Evolutionary conservation across 2,797 vertebrate species (phyloP), one percentile per base, ranked within the genome.

Genomic region (Lepus oiostolus): DNA sequence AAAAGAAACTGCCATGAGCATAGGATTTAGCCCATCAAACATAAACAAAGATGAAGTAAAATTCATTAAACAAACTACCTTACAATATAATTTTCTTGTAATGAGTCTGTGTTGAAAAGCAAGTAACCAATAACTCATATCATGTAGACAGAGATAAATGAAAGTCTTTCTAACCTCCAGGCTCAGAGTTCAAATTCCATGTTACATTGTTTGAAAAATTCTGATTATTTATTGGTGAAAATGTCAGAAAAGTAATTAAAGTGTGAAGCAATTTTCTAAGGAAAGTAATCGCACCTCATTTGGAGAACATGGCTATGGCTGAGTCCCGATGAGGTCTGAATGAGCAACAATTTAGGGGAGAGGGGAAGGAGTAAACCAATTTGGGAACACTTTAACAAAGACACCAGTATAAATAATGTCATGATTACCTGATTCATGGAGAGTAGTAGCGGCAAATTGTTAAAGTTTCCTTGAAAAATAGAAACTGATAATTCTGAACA

Each of bases 141-240:
- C 94, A 96, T 95, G 52, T 96, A 92, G 97, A 96, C 96, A 98
- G 91, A 98, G 97, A 98, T 97, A 98, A 98, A 98, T 98, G 96
- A 92, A 97, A 96, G 85, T 7, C 91, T 96, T 94, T 81, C 95
- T 98, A 97, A 98, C 97, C 96, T 98, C 84, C 96, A 98, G 97
- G 97, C 96, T 98, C 92, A 95, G 94, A 80, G 96, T 97, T 98
- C 96, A 98, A 95, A 88, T 70, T 94, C 7, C 90, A n/a, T 93
- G 94, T 94, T 97, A 93, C 96, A 87, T 93, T 96, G 71, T 95
- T 97, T 96, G 94, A 96, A 98, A 97, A 94, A n/a, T 96, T 95
- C 95, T 97, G 95, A 97, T 98, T 98, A 97, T 97, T 98, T 98
- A 98, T 97, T 97, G 97, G 89, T 96, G 88, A 97, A 98, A 96